Base-by-base conservation (phyloP, 2,797 vertebrate genomes). In the Halcyon leucocephala region DNA sequence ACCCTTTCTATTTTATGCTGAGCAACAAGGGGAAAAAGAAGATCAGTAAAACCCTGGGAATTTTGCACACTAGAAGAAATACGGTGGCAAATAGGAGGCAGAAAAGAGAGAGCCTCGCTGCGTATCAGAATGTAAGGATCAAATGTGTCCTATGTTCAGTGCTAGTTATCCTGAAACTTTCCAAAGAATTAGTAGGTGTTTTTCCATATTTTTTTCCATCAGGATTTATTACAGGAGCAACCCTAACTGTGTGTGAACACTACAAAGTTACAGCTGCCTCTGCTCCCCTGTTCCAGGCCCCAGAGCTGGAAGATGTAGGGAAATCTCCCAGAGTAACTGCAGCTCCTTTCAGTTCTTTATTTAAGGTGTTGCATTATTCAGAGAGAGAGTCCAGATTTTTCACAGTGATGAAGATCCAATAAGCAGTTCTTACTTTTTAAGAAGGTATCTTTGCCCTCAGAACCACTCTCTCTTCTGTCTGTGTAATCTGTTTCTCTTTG, bases 301-400 rank as follows among this genome's bases (percentile, higher is more conserved):
- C 64, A 69, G 76, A 86, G 12, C 28, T 82, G 51, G 39, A 84
- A 82, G 42, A 79, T 80, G 79, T 73, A 82, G 67, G 57, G 39
- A 86, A 79, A 76, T 84, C 39, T 93, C 22, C 28, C 42, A 70
- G 28, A 79, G 33, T 79, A 92, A 70, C 52, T 70, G 66, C 39
- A 86, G 21, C 64, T 94, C 41, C 44, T 83, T 88, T 81, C 42
- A 69, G 4, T 78, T 83, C 66, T 82, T 88, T 91, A 72, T 91
- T 95, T 78, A 86, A 89, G 28, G 28, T 89, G 31, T 48, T 95
- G 51, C 31, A 70, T 96, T 95, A 77, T 95, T 86, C 74, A 93
- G 78, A 70, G 78, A 78, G n/a, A 13, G 16, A 44, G 46, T 46
- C 78, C 48, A 55, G 26, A 66, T 90, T 88, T 93, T 82, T 54